Base-by-base conservation (phyloP, 2,888 invertebrate genomes). In the Sipunculus nudus region DNA sequence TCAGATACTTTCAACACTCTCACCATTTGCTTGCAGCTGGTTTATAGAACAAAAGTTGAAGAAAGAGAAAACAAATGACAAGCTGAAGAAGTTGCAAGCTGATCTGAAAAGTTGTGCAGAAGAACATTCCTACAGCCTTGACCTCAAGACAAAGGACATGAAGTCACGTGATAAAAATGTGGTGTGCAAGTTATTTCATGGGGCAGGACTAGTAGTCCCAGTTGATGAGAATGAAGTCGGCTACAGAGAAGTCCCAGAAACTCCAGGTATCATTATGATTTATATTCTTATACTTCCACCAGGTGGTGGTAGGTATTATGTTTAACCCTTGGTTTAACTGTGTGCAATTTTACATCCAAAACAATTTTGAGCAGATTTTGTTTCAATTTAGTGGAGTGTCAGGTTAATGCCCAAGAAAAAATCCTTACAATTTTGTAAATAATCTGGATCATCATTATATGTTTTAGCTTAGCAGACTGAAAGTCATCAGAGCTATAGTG, bases 221-320 rank as follows among this genome's bases (percentile, higher is more conserved):
- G 90, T 90, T 58, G 87, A 93, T 73, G 76, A 75, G 41, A 91
- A 91, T 80, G 89, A 93, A 76, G 78, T 93, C 3, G 97, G 97
- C 0, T 97, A 97, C 79, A 88, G 97, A 65, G 82, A 82, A 56
- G 77, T 89, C 85, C 87, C 89, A 39, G 90, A 90, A 73, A 89
- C 88, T 31, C 74, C 81, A 71, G 82, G 84, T 83, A 68, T n/a
- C n/a, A n/a, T n/a, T n/a, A n/a, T n/a, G 72, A 58, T 43, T 59
- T 19, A 23, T 5, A 19, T 28, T 16, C 5, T n/a, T 40, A 2
- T 23, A 29, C 31, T 39, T 26, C 21, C 45, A 41, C 13, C 16
- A 35, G 19, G 23, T 38, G 31, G 45, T 59, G 19, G 88, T 91
- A 82, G 87, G 89, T 86, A 86, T n/a, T n/a, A n/a, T n/a, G n/a